Conservation (phyloP, 2,888 invertebrate species). For the Eristalinus sepulchralis region DNA sequence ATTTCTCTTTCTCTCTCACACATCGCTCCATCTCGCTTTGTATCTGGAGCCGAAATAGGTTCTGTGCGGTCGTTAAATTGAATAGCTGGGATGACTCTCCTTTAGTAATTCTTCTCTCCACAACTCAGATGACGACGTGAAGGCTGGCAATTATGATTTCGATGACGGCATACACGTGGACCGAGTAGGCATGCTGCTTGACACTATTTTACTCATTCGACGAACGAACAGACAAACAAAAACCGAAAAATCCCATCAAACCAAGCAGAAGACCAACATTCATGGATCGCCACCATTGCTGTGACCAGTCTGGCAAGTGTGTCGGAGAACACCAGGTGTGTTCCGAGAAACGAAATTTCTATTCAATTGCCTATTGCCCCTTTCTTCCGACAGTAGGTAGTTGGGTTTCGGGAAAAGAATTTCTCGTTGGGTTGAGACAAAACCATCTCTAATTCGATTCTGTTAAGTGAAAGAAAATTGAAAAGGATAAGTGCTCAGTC, state of each 20-base stretch:
- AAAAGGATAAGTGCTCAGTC: constrained; percentile 24
- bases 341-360: constrained; percentile 40
- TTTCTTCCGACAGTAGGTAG: constrained; percentile 8
- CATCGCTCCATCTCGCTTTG: neutral
- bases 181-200: neutral
- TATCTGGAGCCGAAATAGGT: neutral
- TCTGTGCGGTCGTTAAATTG: constrained; percentile 21
- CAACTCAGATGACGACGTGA: constrained; percentile 5
- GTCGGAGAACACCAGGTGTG: constrained; percentile 51
- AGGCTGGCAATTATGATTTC: constrained; percentile 30
- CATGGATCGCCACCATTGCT: neutral
- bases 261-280: neutral
- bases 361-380: constrained; percentile 25
- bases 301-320: neutral
- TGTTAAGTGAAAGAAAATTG: neutral
- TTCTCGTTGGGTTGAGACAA: neutral
- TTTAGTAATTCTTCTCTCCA: neutral
- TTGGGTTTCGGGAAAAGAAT: neutral
- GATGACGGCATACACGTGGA: neutral
- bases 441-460: neutral
- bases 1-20: neutral
- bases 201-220: neutral
- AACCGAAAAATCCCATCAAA: constrained; percentile 20
- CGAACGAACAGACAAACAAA: neutral
- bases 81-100: constrained; percentile 2